Percentiles rank a stretch among this genome's conserved stretches.
Conservation (phyloP, 1,140 invertebrate species). For the Teleopsis dalmanni region DNA sequence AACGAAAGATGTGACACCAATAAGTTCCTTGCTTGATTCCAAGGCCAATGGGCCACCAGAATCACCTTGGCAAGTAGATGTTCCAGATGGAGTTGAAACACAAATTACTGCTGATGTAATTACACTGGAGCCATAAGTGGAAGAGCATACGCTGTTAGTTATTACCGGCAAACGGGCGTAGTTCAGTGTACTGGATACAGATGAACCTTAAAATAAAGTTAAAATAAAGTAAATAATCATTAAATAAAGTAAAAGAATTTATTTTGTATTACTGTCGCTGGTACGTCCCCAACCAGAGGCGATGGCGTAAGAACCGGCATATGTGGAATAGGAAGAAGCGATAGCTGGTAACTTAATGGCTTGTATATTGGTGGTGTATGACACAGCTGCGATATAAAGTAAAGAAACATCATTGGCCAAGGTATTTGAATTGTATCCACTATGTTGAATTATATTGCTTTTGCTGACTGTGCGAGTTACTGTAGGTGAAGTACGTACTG, state of each 20-base stretch:
- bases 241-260: no score
- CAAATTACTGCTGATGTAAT: constrained; percentile 28
- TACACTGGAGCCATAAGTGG: constrained; percentile 16
- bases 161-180: constrained; percentile 26
- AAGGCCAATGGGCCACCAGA: constrained; percentile 50
- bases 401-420: constrained; percentile 48
- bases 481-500: not conserved
- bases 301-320: constrained; percentile 20
- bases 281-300: constrained; percentile 29
- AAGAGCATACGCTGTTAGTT: not conserved
- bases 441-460: constrained; percentile 37
- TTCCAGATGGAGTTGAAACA: constrained; percentile 23
- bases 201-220: no score
- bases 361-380: constrained; percentile 21
- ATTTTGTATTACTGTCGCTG: no score
- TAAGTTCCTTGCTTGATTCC: constrained; percentile 36
- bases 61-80: constrained; percentile 45
- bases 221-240: no score
- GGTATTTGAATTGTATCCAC: constrained; percentile 41
- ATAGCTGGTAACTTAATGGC: constrained; percentile 21
- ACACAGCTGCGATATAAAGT: constrained; percentile 39
- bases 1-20: constrained; percentile 52
- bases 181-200: constrained; percentile 13
- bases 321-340: constrained; percentile 21
- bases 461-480: not conserved